Evolutionary conservation across 2,113 vertebrate species (phyloP).

Genomic region (Nibea albiflora): DNA sequence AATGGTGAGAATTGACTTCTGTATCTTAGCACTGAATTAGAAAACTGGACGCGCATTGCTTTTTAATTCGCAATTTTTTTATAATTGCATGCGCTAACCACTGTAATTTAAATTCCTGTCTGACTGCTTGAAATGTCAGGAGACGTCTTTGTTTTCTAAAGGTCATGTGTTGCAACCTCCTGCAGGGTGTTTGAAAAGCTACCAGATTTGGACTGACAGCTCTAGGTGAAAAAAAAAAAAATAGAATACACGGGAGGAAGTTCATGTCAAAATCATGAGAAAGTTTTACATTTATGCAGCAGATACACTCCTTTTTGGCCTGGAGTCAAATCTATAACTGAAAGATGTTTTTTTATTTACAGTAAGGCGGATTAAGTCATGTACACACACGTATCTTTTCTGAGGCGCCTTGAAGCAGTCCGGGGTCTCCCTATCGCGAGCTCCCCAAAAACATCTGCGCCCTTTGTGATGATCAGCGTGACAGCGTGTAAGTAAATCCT

Average conservation of each 20-base stretch:
- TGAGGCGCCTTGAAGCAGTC: background rate
- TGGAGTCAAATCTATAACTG: background rate
- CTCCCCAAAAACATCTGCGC: background rate
- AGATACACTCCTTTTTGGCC: background rate
- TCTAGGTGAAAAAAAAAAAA: background rate
- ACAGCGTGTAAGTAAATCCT: conserved; percentile 53
- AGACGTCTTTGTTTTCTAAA: background rate
- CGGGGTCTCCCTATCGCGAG: background rate
- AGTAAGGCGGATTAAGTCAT: conserved; percentile 9
- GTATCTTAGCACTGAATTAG: background rate
- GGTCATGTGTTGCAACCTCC: background rate
- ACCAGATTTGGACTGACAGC: background rate
- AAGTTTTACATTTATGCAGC: background rate
- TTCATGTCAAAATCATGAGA: background rate
- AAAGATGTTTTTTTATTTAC: too few relatives aligned
- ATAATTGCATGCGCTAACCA: background rate
- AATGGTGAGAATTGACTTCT: conserved; percentile 34
- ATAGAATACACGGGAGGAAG: background rate
- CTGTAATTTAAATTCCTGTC: conserved; percentile 1
- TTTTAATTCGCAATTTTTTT: background rate
- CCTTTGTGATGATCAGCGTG: conserved; percentile 7
- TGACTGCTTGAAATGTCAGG: background rate
- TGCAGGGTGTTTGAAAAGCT: background rate
- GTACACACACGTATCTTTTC: background rate
- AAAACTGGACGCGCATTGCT: background rate